Base-by-base conservation (phyloP, 2,888 invertebrate genomes). In the Macrosoma leucophasiata region DNA sequence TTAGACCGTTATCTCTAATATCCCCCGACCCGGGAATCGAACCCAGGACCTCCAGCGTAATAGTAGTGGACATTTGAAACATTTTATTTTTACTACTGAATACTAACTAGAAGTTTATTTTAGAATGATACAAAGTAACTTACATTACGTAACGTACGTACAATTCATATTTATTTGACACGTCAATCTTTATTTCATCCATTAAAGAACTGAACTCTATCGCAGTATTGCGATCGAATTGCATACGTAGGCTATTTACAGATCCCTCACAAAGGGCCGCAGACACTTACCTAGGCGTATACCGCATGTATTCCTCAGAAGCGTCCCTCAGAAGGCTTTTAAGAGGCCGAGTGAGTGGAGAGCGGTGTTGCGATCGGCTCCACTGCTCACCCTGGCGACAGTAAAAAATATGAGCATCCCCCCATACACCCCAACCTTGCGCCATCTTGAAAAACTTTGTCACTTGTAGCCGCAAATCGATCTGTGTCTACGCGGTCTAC, bases 401-500 rank as follows among this genome's bases (percentile, higher is more conserved):
- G 81, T 81, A 82, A 84, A 82, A 84, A 82, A 84, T 84, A 79
- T 82, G 81, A 79, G 76, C 75, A 79, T 79, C 79, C 69, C 73
- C 67, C 66, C 55, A 39, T 38, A 44, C 51, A 51, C 56, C 52
- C 55, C 59, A 56, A 57, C 60, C 50, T 46, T 55, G 61, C 78
- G 79, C 79, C 79, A 79, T 79, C 79, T 79, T 79, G 79, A 76
- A 79, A 79, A 79, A 78, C 69, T 79, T 79, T 78, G 78, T 78
- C 82, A 81, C 72, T 78, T 73, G 75, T 76, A 74, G 69, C 78
- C 79, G 62, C 79, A 76, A 66, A 81, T 81, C 81, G 81, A 81
- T 81, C 69, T 75, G 73, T 75, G 73, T 79, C 77, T 78, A 72
- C 65, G 65, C 50, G 41, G 52, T 51, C 62, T 65, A 66, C 64